Conservation (phyloP, 2,113 vertebrate genomes). For the Argyrosomus japonicus region DNA sequence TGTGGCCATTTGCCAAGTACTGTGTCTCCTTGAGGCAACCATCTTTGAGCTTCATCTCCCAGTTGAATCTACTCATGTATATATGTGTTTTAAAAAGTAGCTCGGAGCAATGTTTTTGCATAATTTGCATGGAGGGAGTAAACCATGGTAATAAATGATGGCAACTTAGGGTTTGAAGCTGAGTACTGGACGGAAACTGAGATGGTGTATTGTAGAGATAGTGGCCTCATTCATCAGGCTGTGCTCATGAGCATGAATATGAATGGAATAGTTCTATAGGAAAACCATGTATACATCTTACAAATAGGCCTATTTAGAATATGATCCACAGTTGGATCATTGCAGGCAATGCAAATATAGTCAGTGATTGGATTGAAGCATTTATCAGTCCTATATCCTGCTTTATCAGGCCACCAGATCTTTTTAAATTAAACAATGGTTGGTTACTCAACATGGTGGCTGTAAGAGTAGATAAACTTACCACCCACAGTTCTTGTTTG, state of each 20-base stretch:
- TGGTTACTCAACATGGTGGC: conserved; percentile 2
- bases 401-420: conserved; percentile 2
- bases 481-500: conserved; percentile 37
- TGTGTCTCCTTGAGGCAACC: neutral
- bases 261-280: neutral
- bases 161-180: neutral
- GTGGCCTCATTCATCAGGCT: conserved; percentile 1
- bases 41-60: neutral
- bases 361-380: conserved; percentile 3
- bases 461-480: conserved; percentile 6
- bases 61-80: conserved; percentile 1
- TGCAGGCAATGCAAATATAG: neutral
- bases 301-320: neutral
- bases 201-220: neutral
- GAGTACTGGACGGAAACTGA: neutral
- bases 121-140: neutral
- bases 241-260: neutral
- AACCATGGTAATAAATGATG: neutral
- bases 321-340: neutral
- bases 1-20: neutral
- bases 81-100: neutral
- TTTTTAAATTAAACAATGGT: conserved; percentile 29
- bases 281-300: neutral
- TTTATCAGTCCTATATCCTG: neutral
- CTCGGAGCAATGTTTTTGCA: neutral